Evolutionary conservation across 2,797 vertebrate genomes (phyloP), one percentile per base, ranked within the genome.

Genomic region (Alcedo quadribrachys): DNA sequence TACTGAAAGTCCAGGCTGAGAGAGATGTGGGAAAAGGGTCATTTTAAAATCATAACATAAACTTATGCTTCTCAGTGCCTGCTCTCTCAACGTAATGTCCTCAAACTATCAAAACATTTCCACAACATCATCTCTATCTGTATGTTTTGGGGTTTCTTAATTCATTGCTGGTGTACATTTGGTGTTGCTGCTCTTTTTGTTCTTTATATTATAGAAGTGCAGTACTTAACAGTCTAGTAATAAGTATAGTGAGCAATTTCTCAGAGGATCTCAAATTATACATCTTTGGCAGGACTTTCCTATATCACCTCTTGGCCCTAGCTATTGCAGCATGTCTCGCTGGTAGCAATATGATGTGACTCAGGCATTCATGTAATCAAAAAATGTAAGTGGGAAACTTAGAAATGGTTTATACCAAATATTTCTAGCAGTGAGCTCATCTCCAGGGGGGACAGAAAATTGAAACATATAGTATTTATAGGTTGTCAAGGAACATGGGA

Each of bases 61-160:
- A 89, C 65, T 48, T 89, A 94, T 60, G 18, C 27, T 82, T 95
- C 70, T 81, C 73, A 25, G 8, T 86, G 45, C 40, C 62, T 85
- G 15, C 51, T 27, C 40, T 92, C 19, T 77, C 78, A 87, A 32
- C 8, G 45, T 51, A 79, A 53, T 43, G 11, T 63, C 32, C 15
- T 50, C 32, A 88, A 89, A 73, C 67, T 74, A 37, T 85, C 53
- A 92, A 61, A 89, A 37, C 48, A 63, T 90, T 94, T 85, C 54
- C 32, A 65, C 69, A 70, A 21, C 48, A 71, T 85, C n/a, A 24
- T 81, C 58, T 81, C 78, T 46, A 85, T 30, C 28, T 32, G 9
- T 48, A 76, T 77, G 27, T 48, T 81, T 83, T 51, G 15, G 12
- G 1, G 4, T 24, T 77, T 91, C 84, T 80, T 71, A 75, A 75